Evolutionary conservation across 2,888 invertebrate genomes (phyloP), one percentile per base, ranked within the genome.

Genomic region (Catocala sponsa): DNA sequence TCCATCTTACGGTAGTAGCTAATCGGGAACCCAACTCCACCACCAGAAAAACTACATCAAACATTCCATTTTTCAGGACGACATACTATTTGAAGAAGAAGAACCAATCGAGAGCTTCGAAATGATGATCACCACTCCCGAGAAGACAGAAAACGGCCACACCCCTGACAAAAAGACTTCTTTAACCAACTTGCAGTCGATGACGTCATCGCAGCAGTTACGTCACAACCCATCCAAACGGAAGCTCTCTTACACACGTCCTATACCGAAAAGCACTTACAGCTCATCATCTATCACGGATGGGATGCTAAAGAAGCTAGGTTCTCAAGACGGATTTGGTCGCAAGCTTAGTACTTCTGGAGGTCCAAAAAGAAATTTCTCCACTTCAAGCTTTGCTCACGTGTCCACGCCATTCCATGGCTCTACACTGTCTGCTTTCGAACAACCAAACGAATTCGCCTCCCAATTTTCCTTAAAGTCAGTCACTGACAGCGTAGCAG

Each of bases 371-470:
- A 94, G 96, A 42, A 97, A 96, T 25, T 96, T 97, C 9, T 98
- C 97, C 0, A 97, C 97, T 0, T 97, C 97, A 5, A 97, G 97
- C 54, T 97, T 98, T 77, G 96, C 97, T 44, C 98, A 98, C 79
- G 95, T 98, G 0, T 97, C 97, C 9, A 98, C 98, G 0, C 97
- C 97, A 0, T 98, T 97, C 86, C 98, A 98, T 79, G 98, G 98
- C 0, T 98, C 98, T 42, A 97, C 98, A 0, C 80, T 98, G 0
- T 97, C 97, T 0, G 96, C 95, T 0, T 95, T 98, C 71, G 97
- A 97, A 43, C 96, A 96, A 55, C 97, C 97, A 0, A 96, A 96
- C 80, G 97, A 96, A 67, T 97, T 97, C 83, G 97, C 97, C 0
- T 97, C 97, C 0, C 97, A 97, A 53, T 95, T 97, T 66, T 97